Conservation (phyloP, 2,113 vertebrate species). For the Hemibagrus wyckioides region DNA sequence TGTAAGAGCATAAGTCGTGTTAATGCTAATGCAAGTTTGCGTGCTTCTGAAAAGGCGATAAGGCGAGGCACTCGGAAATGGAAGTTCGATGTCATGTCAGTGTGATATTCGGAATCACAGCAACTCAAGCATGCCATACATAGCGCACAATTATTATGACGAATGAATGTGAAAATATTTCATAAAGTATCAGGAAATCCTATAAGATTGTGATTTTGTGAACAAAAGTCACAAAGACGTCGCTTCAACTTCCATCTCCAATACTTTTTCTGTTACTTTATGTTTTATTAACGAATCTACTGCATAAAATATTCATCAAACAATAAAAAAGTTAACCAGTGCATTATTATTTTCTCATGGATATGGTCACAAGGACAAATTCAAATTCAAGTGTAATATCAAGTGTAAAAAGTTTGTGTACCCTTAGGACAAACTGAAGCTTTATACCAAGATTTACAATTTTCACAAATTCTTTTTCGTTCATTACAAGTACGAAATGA, state of each 20-base stretch:
- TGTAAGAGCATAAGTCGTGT: not conserved
- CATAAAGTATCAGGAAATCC: not conserved
- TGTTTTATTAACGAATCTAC: not conserved
- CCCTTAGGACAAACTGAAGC: not conserved
- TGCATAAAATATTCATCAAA: not conserved
- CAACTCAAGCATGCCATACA: constrained; percentile 9
- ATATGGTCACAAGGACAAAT: not conserved
- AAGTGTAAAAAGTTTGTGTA: not conserved
- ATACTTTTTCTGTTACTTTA: not conserved
- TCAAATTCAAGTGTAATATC: not conserved
- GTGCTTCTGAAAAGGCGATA: not conserved
- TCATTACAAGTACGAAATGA: no score
- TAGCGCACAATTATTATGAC: constrained; percentile 1
- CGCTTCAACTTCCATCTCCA: not conserved
- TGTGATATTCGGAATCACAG: not conserved
- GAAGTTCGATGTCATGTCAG: constrained; percentile 7
- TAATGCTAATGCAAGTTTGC: not conserved
- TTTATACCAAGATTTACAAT: not conserved
- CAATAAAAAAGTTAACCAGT: not conserved
- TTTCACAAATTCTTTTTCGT: no score
- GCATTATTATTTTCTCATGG: not conserved
- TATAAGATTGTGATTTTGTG: not conserved
- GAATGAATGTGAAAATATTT: constrained; percentile 1
- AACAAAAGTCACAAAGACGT: not conserved
- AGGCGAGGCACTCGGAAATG: constrained; percentile 7